Conservation (phyloP, 1,140 invertebrate species). For the Manduca sexta region DNA sequence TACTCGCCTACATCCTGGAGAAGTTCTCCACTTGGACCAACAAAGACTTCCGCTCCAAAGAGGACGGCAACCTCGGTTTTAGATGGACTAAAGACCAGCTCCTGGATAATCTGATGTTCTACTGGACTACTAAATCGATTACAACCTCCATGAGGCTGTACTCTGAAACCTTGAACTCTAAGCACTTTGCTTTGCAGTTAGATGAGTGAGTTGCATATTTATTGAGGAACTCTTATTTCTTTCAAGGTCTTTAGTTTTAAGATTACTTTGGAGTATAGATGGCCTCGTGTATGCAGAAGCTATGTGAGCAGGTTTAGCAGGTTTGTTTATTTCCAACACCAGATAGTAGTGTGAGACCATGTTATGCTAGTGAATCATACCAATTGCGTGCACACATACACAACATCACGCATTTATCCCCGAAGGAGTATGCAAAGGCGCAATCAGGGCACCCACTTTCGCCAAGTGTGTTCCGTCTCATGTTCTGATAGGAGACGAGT, state of each 20-base stretch:
- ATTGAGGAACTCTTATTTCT: too few species aligned
- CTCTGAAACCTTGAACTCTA: conserved; percentile 74
- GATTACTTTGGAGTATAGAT: neutral
- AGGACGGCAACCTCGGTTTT: conserved; percentile 79
- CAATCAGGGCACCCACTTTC: too few species aligned
- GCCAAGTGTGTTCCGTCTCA: too few species aligned
- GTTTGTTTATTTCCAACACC: neutral
- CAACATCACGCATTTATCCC: too few species aligned
- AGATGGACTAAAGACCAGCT: conserved; percentile 81
- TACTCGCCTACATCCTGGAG: too few species aligned
- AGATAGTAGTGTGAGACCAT: neutral
- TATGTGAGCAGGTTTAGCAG: neutral
- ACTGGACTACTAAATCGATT: conserved; percentile 86
- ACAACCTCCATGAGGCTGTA: conserved; percentile 86
- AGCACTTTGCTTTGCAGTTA: conserved; percentile 45
- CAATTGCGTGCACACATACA: too few species aligned
- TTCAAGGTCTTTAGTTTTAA: too few species aligned
- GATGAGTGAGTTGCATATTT: conserved; percentile 55
- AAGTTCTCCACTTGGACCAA: conserved; percentile 88
- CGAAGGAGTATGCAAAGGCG: too few species aligned
- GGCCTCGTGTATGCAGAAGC: neutral
- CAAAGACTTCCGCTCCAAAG: conserved; percentile 52
- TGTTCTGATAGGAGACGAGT: too few species aligned
- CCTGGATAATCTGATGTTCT: conserved; percentile 92
- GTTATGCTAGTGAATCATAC: neutral